Base-by-base conservation (phyloP, 1,140 invertebrate species). In the Eumaeus atala region DNA sequence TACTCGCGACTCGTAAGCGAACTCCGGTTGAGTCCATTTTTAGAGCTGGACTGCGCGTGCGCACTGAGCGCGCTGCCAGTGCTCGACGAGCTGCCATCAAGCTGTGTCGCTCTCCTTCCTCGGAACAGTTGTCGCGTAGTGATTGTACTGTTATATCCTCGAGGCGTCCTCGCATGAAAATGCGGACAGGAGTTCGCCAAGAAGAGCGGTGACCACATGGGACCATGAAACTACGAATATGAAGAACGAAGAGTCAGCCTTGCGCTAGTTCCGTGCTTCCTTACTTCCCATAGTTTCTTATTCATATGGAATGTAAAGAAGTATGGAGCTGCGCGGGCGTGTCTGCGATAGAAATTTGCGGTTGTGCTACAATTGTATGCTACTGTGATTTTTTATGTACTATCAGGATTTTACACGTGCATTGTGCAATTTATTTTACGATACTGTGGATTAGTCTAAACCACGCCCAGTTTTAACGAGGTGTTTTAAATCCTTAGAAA, bases 261-360 rank as follows among this genome's bases (percentile, higher is more conserved):
- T 80, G 90, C 90, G 91, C 89, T 88, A 92, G 92, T 93, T 93
- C 94, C 94, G 93, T 96, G 92, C 95, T 96, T 96, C 94, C 93
- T 95, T 95, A 94, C 94, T 95, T 95, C 94, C 94, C 95, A 95
- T 96, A 96, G 93, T 93, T 88, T 90, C 89, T 89, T 89, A 77
- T 90, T 83, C 91, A 81, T 96, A 96, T 96, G 95, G 95, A 96
- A 96, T 96, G 95, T 96, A 96, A 96, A 96, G 95, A 96, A 96
- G 94, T 96, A 96, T 96, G 94, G 94, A 95, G 94, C 92, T 77
- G 84, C 88, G 84, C 81, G 74, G 81, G 86, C 76, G 72, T 77
- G 65, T 56, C 80, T 60, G 54, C 83, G 62, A 68, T 64, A 60
- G 64, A 67, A 60, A 58, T 35, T 51, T 48, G 67, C 56, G 58